Evolutionary conservation across 1,140 invertebrate genomes (phyloP).

Genomic region (Andrena cerasifolii): DNA sequence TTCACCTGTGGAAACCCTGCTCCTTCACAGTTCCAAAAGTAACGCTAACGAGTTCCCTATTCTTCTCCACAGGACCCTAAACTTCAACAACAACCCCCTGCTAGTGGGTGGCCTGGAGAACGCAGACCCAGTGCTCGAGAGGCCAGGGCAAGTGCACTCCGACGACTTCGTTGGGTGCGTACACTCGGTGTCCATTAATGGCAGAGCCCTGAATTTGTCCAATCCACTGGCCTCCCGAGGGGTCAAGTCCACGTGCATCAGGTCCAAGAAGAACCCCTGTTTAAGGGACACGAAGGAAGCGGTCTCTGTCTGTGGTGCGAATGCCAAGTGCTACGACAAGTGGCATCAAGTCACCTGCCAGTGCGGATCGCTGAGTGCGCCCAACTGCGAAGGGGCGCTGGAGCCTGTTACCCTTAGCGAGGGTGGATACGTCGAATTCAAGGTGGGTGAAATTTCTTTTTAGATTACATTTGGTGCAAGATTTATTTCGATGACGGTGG

Average conservation of each 20-base stretch:
- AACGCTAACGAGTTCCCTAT: too few species aligned
- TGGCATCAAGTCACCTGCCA: conserved; percentile 90
- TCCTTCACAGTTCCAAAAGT: too few species aligned
- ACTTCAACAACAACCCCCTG: conserved; percentile 94
- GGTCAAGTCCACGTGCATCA: conserved; percentile 89
- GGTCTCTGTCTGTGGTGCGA: conserved; percentile 84
- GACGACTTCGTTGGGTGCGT: conserved; percentile 97
- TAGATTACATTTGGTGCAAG: neutral
- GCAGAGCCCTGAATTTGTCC: conserved; percentile 90
- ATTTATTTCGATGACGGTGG: too few species aligned
- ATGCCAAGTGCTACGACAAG: conserved; percentile 90
- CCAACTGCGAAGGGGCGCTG: conserved; percentile 90
- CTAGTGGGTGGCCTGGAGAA: conserved; percentile 92
- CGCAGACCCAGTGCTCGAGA: conserved; percentile 92
- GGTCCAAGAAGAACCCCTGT: conserved; percentile 86
- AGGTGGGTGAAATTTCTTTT: conserved; percentile 63
- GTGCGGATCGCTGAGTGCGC: conserved; percentile 87
- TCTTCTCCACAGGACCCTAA: conserved; percentile 89
- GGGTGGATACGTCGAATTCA: conserved; percentile 90
- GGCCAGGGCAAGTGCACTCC: conserved; percentile 93
- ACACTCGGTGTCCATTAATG: conserved; percentile 94
- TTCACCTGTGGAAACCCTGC: too few species aligned
- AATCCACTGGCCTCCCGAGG: conserved; percentile 88
- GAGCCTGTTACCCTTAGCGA: conserved; percentile 90
- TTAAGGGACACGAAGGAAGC: conserved; percentile 76